Evolutionary conservation across 2,888 invertebrate genomes (phyloP), one percentile per base, ranked within the genome.

Genomic region (Carcina quercana): DNA sequence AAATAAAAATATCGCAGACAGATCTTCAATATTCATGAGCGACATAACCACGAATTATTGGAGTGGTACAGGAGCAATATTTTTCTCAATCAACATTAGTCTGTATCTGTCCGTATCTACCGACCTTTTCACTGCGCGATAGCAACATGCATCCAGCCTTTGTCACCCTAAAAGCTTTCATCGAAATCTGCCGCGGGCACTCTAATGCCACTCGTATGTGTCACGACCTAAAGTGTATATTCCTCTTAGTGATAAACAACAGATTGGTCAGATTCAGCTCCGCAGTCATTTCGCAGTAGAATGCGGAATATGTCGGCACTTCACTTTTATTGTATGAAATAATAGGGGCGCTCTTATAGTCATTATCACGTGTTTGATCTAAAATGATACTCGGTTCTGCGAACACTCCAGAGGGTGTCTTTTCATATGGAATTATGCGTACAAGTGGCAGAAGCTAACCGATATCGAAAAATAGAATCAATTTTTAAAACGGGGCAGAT

Each of bases 241-340:
- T 63, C 7, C 22, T 20, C 39, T 45, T 30, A 14, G 2, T 8
- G 2, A 3, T 13, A 37, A 15, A 2, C 15, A 50, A 56, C 48
- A 45, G 46, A 60, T 70, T 48, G 52, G 70, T 63, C 53, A 55
- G 45, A 58, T 50, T 51, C 51, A 45, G 46, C 40, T 50, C 51
- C 46, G 49, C 50, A 53, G 55, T 49, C 49, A 56, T 64, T 67
- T 67, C 50, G 76, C 73, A 73, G 69, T 73, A 79, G 79, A 78
- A 82, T 78, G 71, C 74, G 67, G 74, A 82, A 80, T 82, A 83
- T 82, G 80, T 80, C 76, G 76, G 76, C 79, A 83, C 82, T 83
- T 83, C 78, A 78, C 71, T 83, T 83, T 83, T 82, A 83, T 83
- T 83, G 82, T 83, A 82, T 79, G 79, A 71, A 83, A 83, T 82